phyloP scores from a whole-genome alignment of 2,888 invertebrate genomes.

The Erebia aethiops region DNA sequence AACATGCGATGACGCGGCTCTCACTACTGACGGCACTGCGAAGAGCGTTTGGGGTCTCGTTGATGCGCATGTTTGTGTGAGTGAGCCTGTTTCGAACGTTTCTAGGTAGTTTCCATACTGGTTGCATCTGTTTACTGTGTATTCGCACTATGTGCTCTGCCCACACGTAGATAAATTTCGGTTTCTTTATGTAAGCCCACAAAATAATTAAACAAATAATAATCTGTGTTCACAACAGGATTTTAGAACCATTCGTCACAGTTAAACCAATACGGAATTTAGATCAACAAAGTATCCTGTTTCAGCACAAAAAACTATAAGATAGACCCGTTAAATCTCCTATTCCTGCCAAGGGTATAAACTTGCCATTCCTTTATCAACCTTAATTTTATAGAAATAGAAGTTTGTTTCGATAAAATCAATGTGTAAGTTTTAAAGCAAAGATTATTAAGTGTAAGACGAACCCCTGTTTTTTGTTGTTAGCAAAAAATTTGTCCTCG shows the following conservation, averaged over 20 bases:
- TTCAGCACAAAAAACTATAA: constrained; percentile 34
- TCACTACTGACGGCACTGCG: no score
- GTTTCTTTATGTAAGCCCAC: neutral
- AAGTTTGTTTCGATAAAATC: neutral
- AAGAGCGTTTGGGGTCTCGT: no score
- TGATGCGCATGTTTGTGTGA: no score
- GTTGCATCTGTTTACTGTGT: no score
- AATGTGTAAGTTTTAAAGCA: constrained; percentile 22
- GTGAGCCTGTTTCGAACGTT: no score
- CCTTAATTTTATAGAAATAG: neutral
- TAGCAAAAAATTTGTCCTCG: constrained; percentile 40
- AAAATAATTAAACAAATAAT: neutral
- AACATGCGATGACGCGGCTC: no score
- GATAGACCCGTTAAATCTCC: constrained; percentile 22
- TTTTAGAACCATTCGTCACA: constrained; percentile 14
- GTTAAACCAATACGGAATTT: constrained; percentile 35
- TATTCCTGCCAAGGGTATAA: constrained; percentile 17
- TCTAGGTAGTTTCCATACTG: no score
- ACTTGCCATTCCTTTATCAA: neutral
- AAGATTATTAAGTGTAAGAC: constrained; percentile 29
- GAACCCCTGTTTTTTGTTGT: constrained; percentile 35
- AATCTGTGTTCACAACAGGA: neutral
- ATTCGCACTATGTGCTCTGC: no score
- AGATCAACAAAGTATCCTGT: constrained; percentile 37
- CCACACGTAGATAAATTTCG: neutral